These are phyloP conservation scores for mouse (Mus musculus) DNA, from an alignment of 2,113 vertebrate species.

Conservation along the genomic window GRCm39 chrX:165237501-165238000, in stretches of 20 bases:
- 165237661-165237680: background rate
- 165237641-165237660: background rate
- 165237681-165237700: background rate
- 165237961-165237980: background rate
- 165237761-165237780: background rate
- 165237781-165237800: background rate
- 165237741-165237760: background rate
- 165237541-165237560: no score
- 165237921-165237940: background rate
- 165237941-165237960: background rate
- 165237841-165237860: background rate
- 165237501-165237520: no score
- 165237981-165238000: background rate
- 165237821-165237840: conserved; percentile 35
- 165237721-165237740: background rate
- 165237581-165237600: no score
- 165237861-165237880: background rate
- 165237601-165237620: background rate
- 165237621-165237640: background rate
- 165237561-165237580: no score
- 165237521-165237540: no score
- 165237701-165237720: background rate
- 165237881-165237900: background rate
- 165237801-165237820: background rate
- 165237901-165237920: background rate